Evolutionary conservation across 2,888 invertebrate genomes (phyloP), one percentile per base, ranked within the genome.

Genomic region (Dysmachus trigonus): DNA sequence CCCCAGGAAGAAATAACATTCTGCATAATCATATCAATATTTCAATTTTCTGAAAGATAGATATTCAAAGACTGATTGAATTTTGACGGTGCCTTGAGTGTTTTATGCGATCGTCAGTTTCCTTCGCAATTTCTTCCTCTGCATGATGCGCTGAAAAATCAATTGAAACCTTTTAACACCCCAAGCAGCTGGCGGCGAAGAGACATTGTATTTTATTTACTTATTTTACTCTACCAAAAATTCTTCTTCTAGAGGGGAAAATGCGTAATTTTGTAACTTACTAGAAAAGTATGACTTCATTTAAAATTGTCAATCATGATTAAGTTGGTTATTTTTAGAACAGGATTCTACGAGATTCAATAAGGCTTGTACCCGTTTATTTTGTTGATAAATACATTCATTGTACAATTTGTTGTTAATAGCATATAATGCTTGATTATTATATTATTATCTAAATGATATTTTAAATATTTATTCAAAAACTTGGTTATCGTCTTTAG

Each of bases 21-120:
- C 76, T 76, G 41, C 38, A 76, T 76, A 76, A 76, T 76, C 76
- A 76, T 76, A 76, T 76, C 76, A 76, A 76, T 76, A 76, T 76
- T 76, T 76, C 76, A 76, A 76, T 76, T 76, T 76, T 31, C 13
- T 41, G 41, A 76, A 38, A 76, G 76, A 38, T 76, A 76, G 76
- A 76, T 76, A 41, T 76, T 76, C 76, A 76, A 41, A 41, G 38
- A 35, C 35, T 76, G 76, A 76, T 76, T 76, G 76, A 76, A 76
- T 76, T 76, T 76, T 35, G 76, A 76, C 41, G 76, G 35, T 76
- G 76, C 35, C 76, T 76, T 76, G 76, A 76, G 76, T 76, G 76
- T 76, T 76, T 76, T 76, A 38, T 76, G 38, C 76, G 13, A 7
- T 22, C 38, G 76, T 18, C 38, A 22, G 76, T 76, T 76, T 27